Conservation (phyloP, 2,797 vertebrate genomes). For the Chaenodraco wilsoni region DNA sequence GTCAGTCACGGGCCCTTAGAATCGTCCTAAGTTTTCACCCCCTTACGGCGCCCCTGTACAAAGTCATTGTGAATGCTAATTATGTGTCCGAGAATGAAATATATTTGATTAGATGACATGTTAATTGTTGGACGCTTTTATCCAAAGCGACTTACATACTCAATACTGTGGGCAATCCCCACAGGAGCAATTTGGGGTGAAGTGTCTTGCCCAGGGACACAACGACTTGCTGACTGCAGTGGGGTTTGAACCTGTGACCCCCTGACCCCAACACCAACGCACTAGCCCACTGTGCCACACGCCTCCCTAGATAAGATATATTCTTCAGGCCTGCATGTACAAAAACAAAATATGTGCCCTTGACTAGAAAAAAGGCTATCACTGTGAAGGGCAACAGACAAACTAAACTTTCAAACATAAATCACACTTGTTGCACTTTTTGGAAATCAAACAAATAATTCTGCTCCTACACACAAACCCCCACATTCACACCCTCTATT, state of each 20-base stretch:
- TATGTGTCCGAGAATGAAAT: background rate
- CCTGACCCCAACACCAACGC: too few species aligned
- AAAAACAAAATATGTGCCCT: background rate
- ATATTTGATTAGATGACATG: background rate
- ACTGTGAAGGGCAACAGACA: background rate
- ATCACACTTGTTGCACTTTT: background rate
- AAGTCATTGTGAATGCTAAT: background rate
- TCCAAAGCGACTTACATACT: too few species aligned
- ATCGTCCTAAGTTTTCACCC: too few species aligned
- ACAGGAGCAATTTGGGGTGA: too few species aligned
- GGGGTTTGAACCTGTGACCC: too few species aligned
- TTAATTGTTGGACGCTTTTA: too few species aligned
- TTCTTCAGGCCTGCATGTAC: background rate
- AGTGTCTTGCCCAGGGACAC: too few species aligned
- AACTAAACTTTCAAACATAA: background rate
- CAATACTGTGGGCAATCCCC: too few species aligned
- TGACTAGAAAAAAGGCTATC: background rate
- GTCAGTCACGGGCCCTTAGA: too few species aligned
- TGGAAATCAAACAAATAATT: background rate
- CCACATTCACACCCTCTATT: background rate
- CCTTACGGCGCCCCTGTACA: background rate
- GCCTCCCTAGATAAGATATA: background rate
- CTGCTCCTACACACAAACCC: background rate
- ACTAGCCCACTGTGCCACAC: too few species aligned
- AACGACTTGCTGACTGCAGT: too few species aligned